Evolutionary conservation across 2,113 vertebrate species (phyloP), one percentile per base, ranked within the genome.

Genomic region (Grammatotria lemairii): DNA sequence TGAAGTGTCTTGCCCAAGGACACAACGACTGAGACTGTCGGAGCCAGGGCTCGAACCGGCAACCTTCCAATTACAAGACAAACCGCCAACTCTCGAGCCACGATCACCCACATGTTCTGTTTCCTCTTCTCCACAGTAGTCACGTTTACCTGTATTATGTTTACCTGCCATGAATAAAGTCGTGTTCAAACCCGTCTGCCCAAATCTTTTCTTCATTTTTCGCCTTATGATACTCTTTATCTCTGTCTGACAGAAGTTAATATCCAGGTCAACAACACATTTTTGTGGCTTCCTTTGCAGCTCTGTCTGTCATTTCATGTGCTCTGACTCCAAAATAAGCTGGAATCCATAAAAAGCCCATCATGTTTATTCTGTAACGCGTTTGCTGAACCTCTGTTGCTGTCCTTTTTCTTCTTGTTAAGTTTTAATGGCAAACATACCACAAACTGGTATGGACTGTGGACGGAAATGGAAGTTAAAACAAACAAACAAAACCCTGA

Each of bases 11-110:
- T 0, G 0, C 5, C 14, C 57, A 31, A 60, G 1, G 57, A 60
- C 26, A 60, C 57, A 31, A 31, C 1, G 0, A 31, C 57, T 0
- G 5, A 31, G 0, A 6, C 57, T 60, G 8, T 60, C 1, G 0
- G 0, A 58, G 57, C 57, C 0, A 2, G 3, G 26, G 14, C 57
- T 60, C 5, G 0, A 31, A 60, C 26, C 1, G 1, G 12, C 12
- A 55, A 5, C 54, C 21, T 26, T 55, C 12, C 21, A 0, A 26
- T 55, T 5, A 55, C 54, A 58, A 58, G 14, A 17, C 3, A 2
- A 58, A 4, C 57, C 6, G 3, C 8, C 57, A 31, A 31, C 26
- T 60, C 26, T 60, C 31, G 2, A 60, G 26, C 57, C 26, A 60
- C 2, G 0, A 58, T 31, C 1, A 0, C 55, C 8, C 55, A 10